These are phyloP conservation scores for Petrocephalus schoutedeni DNA, from an alignment of 2,797 vertebrate species.

Conservation along the genomic window DNA sequence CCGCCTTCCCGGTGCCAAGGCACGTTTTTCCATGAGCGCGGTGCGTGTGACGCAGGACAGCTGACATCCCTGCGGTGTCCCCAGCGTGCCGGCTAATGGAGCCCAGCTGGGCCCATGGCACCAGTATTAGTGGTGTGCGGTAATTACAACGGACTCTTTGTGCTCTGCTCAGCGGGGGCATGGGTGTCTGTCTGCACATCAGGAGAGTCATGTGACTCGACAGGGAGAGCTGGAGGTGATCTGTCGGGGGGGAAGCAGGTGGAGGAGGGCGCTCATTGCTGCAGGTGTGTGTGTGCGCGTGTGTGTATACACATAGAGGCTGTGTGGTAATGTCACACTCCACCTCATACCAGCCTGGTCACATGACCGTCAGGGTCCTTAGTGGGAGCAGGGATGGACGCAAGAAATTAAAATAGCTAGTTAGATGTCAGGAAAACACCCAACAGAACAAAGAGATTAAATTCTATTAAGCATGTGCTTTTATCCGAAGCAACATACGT, in stretches of 20 bases:
- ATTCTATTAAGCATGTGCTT: not conserved
- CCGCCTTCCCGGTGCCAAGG: constrained; percentile 48
- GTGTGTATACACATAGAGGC: not conserved
- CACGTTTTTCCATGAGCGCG: constrained; percentile 47
- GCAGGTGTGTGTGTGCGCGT: not conserved
- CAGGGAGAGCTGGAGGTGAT: constrained; percentile 11
- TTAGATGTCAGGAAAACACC: not conserved
- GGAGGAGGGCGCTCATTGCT: not conserved
- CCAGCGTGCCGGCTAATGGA: constrained; percentile 51
- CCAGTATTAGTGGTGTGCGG: constrained; percentile 47
- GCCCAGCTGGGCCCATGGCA: constrained; percentile 55
- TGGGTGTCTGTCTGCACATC: constrained; percentile 42
- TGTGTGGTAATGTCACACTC: not conserved
- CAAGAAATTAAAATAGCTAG: not conserved
- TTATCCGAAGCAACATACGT: not conserved
- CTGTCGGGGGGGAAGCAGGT: not conserved
- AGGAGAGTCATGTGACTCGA: not conserved
- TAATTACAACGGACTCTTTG: constrained; percentile 51
- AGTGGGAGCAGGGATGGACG: not conserved
- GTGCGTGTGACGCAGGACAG: constrained; percentile 35
- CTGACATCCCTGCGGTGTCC: constrained; percentile 46
- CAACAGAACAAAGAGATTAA: not conserved
- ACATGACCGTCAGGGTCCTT: not conserved
- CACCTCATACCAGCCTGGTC: not conserved
- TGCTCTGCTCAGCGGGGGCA: constrained; percentile 27